Evolutionary conservation across 2,888 invertebrate species (phyloP).

Genomic region (Epinotia nisella): DNA sequence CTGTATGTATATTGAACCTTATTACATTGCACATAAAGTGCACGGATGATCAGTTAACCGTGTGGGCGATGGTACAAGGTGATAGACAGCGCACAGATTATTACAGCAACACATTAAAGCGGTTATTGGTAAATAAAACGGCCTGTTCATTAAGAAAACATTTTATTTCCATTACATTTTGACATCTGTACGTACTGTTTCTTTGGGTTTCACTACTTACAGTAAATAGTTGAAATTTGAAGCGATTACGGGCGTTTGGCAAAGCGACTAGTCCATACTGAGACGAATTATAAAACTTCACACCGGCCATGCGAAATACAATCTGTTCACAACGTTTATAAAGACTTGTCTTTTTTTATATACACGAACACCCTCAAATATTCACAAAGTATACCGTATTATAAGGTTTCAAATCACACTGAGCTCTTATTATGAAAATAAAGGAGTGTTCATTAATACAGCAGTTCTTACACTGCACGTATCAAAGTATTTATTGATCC

Average conservation of each 20-base stretch:
- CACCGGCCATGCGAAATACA: not conserved
- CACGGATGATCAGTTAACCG: no score
- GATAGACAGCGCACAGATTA: no score
- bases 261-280: constrained; percentile 16
- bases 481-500: no score
- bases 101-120: not conserved
- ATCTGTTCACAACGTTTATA: not conserved
- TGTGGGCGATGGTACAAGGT: no score
- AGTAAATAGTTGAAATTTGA: constrained; percentile 38
- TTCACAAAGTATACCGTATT: no score
- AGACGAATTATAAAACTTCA: not conserved
- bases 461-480: not conserved
- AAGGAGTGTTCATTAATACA: not conserved
- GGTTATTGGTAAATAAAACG: constrained; percentile 48
- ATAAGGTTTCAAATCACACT: no score
- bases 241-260: constrained; percentile 24
- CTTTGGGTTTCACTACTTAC: constrained; percentile 74
- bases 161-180: constrained; percentile 76
- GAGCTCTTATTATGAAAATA: not conserved
- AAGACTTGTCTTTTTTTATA: not conserved
- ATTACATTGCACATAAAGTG: no score
- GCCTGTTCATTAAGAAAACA: constrained; percentile 56
- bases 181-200: constrained; percentile 65
- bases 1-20: no score
- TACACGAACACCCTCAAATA: not conserved